Conservation (phyloP, 1,140 invertebrate species). For the Aporrectodea caliginosa region DNA sequence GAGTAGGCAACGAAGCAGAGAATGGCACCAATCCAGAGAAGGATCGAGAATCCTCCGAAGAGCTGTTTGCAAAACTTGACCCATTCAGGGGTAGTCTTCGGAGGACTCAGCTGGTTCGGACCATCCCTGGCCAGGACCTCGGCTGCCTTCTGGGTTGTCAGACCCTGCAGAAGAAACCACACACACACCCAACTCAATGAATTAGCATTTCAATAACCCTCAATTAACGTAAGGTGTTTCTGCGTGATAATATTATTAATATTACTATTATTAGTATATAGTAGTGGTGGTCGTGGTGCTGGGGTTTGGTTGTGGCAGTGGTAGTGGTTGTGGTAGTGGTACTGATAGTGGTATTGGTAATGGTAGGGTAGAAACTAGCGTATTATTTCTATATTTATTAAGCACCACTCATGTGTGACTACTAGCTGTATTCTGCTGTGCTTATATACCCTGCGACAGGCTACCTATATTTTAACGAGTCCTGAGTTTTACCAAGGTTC, state of each 20-base stretch:
- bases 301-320: not conserved
- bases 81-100: conserved; percentile 95
- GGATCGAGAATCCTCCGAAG: conserved; percentile 91
- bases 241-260: not conserved
- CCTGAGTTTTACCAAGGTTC: no score
- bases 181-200: not conserved
- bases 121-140: conserved; percentile 89
- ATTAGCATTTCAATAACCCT: conserved; percentile 4
- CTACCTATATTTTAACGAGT: no score
- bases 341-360: no score
- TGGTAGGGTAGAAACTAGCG: no score
- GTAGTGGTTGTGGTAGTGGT: no score
- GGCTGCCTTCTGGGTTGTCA: conserved; percentile 87
- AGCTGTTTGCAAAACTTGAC: conserved; percentile 97
- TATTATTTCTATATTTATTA: no score
- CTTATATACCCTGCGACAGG: no score
- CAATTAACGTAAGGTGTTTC: not conserved
- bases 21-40: conserved; percentile 95
- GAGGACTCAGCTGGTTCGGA: conserved; percentile 85
- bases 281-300: not conserved
- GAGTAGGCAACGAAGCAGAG: conserved; percentile 95
- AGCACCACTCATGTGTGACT: no score
- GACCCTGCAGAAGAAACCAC: conserved; percentile 67
- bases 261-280: not conserved
- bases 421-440: no score